A percentile compares a stretch with the other conserved stretches of the same genome.
Evolutionary conservation across 92 coral and sea anemone genomes (phyloP).

Genomic region (Parazoanthus swiftii): DNA sequence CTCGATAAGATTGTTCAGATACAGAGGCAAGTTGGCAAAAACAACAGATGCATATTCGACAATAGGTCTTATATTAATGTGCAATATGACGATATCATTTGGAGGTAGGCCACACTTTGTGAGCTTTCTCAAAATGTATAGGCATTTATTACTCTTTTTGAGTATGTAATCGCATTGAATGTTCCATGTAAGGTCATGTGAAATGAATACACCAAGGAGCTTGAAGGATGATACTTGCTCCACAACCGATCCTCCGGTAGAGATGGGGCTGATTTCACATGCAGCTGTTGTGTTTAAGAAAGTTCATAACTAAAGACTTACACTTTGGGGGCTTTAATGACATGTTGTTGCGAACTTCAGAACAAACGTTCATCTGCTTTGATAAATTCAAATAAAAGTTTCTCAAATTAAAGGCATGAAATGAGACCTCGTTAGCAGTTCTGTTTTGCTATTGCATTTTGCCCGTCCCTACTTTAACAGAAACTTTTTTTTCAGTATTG

Average conservation of each 20-base stretch:
- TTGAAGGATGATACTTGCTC: no score
- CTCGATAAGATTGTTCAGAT: slow-evolving; percentile 24
- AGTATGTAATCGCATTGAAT: slow-evolving; percentile 25
- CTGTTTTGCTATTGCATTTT: no score
- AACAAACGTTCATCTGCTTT: no score
- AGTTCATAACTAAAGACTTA: not conserved
- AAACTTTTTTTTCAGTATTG: no score
- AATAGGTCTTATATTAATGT: slow-evolving; percentile 30
- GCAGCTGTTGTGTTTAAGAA: not conserved
- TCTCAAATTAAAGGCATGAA: no score
- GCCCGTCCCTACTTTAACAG: no score
- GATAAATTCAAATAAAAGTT: no score
- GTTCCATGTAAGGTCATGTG: no score
- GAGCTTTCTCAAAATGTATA: slow-evolving; percentile 38
- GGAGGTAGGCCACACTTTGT: slow-evolving; percentile 21
- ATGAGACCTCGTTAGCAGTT: no score
- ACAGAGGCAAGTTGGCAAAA: slow-evolving; percentile 24
- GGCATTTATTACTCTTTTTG: slow-evolving; percentile 28
- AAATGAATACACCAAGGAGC: no score
- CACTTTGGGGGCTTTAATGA: not conserved
- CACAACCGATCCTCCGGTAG: not conserved
- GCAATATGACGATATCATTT: slow-evolving; percentile 38
- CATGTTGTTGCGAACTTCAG: no score
- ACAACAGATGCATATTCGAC: no score
- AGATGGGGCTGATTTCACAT: not conserved